phyloP scores from a whole-genome alignment of 2,797 vertebrate genomes.

The Mormyrops boulengeri region DNA sequence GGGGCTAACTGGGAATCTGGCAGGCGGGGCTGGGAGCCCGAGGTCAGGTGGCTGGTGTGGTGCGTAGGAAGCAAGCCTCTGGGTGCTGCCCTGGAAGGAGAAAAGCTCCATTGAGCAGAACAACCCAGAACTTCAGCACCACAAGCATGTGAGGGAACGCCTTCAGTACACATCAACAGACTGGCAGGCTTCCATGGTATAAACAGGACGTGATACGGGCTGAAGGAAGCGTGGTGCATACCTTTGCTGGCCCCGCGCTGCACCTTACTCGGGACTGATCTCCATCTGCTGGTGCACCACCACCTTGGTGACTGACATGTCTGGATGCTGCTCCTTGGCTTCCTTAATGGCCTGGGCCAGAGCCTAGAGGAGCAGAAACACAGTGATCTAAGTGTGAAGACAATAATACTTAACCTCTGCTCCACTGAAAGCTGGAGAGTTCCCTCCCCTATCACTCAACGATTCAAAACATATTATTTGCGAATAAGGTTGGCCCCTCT shows the following conservation, averaged over 20 bases:
- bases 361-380: constrained; percentile 57
- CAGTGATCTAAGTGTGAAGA: background rate
- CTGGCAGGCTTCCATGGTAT: background rate
- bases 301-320: constrained; percentile 90
- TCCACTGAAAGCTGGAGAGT: background rate
- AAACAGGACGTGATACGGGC: background rate
- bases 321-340: constrained; percentile 84
- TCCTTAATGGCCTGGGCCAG: constrained; percentile 81
- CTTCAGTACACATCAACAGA: background rate
- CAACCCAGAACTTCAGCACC: background rate
- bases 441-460: background rate
- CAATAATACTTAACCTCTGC: background rate
- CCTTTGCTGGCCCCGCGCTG: background rate
- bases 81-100: background rate
- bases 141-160: background rate
- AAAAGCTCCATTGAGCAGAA: background rate
- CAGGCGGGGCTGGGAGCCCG: background rate
- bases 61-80: background rate
- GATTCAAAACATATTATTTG: background rate
- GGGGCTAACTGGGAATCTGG: background rate
- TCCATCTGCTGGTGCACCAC: constrained; percentile 92
- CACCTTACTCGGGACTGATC: constrained; percentile 69
- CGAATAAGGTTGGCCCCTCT: background rate
- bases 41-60: background rate
- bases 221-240: background rate